Percentiles rank a stretch among this genome's conserved stretches.
Conservation (phyloP, 2,888 invertebrate genomes). For the Chloromyia formosa region DNA sequence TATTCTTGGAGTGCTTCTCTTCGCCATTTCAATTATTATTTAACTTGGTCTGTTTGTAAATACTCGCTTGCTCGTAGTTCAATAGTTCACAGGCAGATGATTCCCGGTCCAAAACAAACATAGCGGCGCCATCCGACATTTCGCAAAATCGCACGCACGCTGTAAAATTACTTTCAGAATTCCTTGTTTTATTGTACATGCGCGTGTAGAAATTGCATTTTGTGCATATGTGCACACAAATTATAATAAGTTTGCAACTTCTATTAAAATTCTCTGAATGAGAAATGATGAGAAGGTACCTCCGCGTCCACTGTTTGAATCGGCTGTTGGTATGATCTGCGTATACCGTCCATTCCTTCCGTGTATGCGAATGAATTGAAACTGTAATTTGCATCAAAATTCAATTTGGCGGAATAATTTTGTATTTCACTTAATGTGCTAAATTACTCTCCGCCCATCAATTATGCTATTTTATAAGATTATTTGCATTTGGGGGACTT, state of each 20-base stretch:
- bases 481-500: no score
- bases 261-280: slow-evolving; percentile 24
- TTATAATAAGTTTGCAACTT: background rate
- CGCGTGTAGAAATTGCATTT: background rate
- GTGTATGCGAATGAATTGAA: background rate
- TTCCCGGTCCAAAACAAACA: slow-evolving; percentile 11
- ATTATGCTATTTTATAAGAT: slow-evolving; percentile 8
- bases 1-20: no score
- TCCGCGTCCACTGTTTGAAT: background rate
- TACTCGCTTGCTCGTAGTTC: background rate
- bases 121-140: slow-evolving; percentile 31
- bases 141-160: slow-evolving; percentile 4
- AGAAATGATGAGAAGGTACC: slow-evolving; percentile 6
- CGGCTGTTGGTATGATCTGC: no score
- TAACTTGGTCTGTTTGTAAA: no score
- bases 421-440: slow-evolving; percentile 3
- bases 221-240: background rate
- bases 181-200: background rate
- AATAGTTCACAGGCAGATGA: slow-evolving; percentile 23
- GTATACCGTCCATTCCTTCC: no score
- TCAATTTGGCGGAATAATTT: slow-evolving; percentile 40
- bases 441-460: slow-evolving; percentile 38
- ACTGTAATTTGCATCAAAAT: slow-evolving; percentile 24
- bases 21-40: no score
- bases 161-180: slow-evolving; percentile 24